Percentiles rank a stretch among this genome's conserved stretches.
phyloP scores from a whole-genome alignment of 2,888 invertebrate species.

The Orchesellides sinensis region DNA sequence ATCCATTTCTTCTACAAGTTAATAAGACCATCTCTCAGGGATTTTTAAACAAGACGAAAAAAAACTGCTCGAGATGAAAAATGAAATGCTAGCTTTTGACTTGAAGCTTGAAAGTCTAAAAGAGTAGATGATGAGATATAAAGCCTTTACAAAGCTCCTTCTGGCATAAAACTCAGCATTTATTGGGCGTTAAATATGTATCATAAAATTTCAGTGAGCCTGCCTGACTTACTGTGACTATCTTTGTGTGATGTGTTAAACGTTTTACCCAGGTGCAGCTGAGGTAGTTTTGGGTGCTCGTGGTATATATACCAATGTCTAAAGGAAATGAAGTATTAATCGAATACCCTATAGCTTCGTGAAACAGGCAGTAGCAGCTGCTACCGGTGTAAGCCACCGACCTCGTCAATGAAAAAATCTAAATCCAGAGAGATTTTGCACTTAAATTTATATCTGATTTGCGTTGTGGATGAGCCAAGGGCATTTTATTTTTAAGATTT shows the following conservation, averaged over 20 bases:
- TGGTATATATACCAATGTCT: background rate
- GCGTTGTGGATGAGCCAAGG: background rate
- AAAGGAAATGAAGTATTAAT: background rate
- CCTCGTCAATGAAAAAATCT: background rate
- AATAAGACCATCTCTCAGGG: conserved; percentile 1
- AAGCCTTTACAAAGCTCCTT: background rate
- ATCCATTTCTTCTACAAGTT: background rate
- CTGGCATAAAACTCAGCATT: no score
- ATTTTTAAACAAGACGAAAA: background rate
- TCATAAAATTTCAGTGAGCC: no score
- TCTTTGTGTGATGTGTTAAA: no score
- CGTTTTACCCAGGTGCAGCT: no score
- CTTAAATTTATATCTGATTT: background rate
- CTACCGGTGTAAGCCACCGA: background rate
- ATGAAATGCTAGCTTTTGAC: no score
- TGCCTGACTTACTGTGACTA: no score
- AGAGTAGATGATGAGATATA: background rate
- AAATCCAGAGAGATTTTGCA: background rate
- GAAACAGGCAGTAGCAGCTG: background rate
- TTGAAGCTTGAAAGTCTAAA: background rate
- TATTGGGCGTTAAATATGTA: background rate
- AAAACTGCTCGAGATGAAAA: background rate
- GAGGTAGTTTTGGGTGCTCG: background rate
- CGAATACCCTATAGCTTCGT: background rate
- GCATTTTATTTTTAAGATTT: background rate